Evolutionary conservation across 2,797 vertebrate genomes (phyloP), one percentile per base, ranked within the genome.

Genomic region (Chloroceryle inda): DNA sequence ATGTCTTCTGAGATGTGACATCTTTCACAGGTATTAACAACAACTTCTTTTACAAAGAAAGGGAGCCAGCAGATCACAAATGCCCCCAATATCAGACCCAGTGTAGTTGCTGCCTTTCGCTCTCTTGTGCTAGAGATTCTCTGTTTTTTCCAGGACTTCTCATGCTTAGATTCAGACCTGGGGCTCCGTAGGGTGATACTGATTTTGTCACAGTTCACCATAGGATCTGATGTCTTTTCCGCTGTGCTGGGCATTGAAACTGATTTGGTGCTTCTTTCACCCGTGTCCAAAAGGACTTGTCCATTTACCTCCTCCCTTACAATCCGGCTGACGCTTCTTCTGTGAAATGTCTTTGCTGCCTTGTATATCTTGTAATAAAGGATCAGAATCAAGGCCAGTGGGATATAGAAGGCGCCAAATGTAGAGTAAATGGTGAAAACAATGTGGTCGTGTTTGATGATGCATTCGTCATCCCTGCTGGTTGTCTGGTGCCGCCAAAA

Each of bases 341-440:
- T 99, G 97, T 99, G 99, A 71, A 99, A 98, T 21, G 98, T 99
- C 97, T 99, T 99, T 94, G 99, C 99, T 6, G 99, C 99, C 61
- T 98, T 98, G 96, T 99, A 99, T 97, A 99, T 99, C 98, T 99
- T 99, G 96, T 99, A 99, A 96, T 99, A 99, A 90, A 99, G 99
- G 94, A 99, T 99, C 95, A 99, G 98, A 94, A 99, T 99, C 96
- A 99, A 98, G 80, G 98, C 97, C 58, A 99, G 96, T 0, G 99
- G 99, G 92, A 99, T 99, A 96, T 99, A 99, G 98, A 99, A 99
- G 13, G 99, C 99, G 55, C 99, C 99, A 47, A 99, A 98, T 0
- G 99, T 99, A 42, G 99, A 98, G 94, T 99, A 99, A 96, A 99
- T 98, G 45, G 99, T 99, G 89, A 97, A 99, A 84, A 98, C 98